Evolutionary conservation across 2,888 invertebrate species (phyloP), one percentile per base, ranked within the genome.

Genomic region (Carpatolechia fugitivella): DNA sequence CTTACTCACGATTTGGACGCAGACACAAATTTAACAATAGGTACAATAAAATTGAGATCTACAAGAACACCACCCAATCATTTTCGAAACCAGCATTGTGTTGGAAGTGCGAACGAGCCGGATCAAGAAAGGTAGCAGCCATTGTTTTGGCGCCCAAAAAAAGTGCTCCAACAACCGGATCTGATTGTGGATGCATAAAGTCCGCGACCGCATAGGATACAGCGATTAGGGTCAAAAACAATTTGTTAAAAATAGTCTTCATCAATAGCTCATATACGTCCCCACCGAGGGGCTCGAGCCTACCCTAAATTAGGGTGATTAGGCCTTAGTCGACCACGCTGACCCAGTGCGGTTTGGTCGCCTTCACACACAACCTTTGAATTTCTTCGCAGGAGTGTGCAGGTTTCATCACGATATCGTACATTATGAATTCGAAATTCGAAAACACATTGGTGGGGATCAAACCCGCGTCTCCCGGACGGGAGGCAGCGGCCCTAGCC

Each of bases 41-140:
- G 24, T 24, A 6, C 31, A 31, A 31, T 13, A 18, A 14, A 31
- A 47, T 46, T 11, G 30, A 8, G 18, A 30, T 14, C 31, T 11
- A 4, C 4, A 24, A 29, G 18, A 7, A 11, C 40, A 10, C 29
- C 47, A 14, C 47, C 47, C 47, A 47, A 31, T 47, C 13, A 47
- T 30, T 47, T 31, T 47, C 30, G 31, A 31, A 31, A 30, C 31
- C n/a, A 1, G 18, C 16, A 31, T 47, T 49, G 33, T 50, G 10
- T 38, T 38, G 50, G 20, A 50, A 50, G 50, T 50, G 50, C 8
- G 29, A 50, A 50, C 50, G 10, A 29, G 50, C 36, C n/a, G 3
- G 13, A 36, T 50, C 50, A 50, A 33, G 24, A 36, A 29, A 18
- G 38, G 50, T 50, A 50, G 50, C 50, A 24, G 8, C 50, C 14